phyloP scores from a whole-genome alignment of 2,888 invertebrate species.

The Drosophila neutralis region DNA sequence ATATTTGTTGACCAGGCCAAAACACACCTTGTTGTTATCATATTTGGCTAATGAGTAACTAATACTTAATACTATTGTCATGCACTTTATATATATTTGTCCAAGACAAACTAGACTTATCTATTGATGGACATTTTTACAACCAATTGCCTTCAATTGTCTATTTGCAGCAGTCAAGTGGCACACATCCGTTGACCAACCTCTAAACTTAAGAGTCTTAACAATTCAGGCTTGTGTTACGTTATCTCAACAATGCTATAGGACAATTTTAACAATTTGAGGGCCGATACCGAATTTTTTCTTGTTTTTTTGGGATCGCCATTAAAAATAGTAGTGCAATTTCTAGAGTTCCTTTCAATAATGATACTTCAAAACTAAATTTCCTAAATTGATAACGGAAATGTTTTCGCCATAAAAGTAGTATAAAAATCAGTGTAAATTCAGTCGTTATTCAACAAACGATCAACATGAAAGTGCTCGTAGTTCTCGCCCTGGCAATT shows the following conservation, averaged over 20 bases:
- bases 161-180: background rate
- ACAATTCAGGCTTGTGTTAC: background rate
- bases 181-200: background rate
- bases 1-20: background rate
- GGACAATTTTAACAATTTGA: background rate
- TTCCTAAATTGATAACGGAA: constrained; percentile 10
- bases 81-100: background rate
- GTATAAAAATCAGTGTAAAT: constrained; percentile 32
- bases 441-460: constrained; percentile 50
- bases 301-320: background rate
- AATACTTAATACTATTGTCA: background rate
- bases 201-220: background rate
- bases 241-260: background rate
- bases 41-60: constrained; percentile 1
- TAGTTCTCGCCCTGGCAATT: constrained; percentile 68
- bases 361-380: background rate
- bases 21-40: background rate
- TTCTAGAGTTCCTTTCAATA: background rate
- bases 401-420: background rate
- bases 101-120: background rate
- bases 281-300: background rate
- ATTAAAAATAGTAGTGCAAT: background rate
- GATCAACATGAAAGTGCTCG: constrained; percentile 68
- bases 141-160: background rate
- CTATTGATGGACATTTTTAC: background rate